Percentiles rank a stretch among this genome's conserved stretches.
phyloP scores from a whole-genome alignment of 2,888 invertebrate species.

The Brassicogethes aeneus region DNA sequence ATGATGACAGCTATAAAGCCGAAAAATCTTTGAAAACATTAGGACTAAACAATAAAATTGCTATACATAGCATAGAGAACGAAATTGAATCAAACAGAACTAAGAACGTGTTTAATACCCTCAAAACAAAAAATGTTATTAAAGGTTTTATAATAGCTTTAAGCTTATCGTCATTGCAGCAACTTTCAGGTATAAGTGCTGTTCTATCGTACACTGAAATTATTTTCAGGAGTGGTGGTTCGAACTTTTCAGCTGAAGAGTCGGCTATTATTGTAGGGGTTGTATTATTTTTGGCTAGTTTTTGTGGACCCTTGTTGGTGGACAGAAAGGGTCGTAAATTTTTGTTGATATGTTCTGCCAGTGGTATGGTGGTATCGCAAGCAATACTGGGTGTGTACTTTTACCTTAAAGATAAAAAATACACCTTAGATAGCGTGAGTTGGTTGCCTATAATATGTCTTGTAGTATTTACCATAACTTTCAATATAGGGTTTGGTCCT shows the following conservation, averaged over 20 bases:
- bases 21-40: conserved; percentile 11
- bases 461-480: conserved; percentile 61
- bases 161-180: conserved; percentile 17
- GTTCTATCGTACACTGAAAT: conserved; percentile 25
- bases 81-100: conserved; percentile 14
- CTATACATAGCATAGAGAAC: conserved; percentile 7
- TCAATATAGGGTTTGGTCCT: conserved; percentile 61
- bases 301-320: conserved; percentile 61
- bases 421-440: conserved; percentile 12
- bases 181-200: conserved; percentile 20
- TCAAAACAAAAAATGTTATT: conserved; percentile 6
- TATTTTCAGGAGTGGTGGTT: conserved; percentile 58
- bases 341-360: conserved; percentile 58
- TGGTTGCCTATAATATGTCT: conserved; percentile 35
- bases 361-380: conserved; percentile 55
- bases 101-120: conserved; percentile 7
- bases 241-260: conserved; percentile 48
- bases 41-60: conserved; percentile 6
- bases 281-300: conserved; percentile 65
- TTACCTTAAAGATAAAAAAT: conserved; percentile 43
- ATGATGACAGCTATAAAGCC: conserved; percentile 12
- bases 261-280: conserved; percentile 66
- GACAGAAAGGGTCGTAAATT: conserved; percentile 65
- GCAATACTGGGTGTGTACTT: conserved; percentile 54
- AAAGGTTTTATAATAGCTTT: conserved; percentile 16